A percentile compares a stretch with the other conserved stretches of the same genome.
Evolutionary conservation across 2,797 vertebrate species (phyloP).

Genomic region (Ficedula albicollis): DNA sequence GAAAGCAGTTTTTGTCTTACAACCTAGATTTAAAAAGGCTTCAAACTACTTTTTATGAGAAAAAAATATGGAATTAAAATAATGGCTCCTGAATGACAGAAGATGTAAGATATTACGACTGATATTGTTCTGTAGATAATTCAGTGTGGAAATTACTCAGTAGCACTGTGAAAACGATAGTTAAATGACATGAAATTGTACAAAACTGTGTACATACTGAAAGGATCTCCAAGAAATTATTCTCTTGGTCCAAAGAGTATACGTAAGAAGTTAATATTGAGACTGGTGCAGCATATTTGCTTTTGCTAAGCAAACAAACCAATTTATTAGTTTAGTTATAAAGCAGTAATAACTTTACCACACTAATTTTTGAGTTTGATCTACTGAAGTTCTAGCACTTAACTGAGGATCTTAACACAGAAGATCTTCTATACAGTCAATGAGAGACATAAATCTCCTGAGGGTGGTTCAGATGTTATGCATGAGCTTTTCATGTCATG

Average conservation of each 20-base stretch:
- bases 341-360: background rate
- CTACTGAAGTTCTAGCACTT: background rate
- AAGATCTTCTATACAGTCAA: background rate
- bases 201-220: background rate
- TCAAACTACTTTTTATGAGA: background rate
- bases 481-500: background rate
- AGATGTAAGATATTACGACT: background rate
- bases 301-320: background rate
- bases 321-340: background rate
- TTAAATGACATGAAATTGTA: background rate
- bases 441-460: background rate
- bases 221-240: background rate
- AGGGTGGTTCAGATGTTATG: background rate
- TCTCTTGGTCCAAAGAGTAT: background rate
- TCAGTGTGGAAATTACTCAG: background rate
- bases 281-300: background rate
- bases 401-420: background rate
- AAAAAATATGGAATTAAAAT: background rate
- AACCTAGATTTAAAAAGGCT: background rate
- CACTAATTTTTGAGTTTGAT: background rate
- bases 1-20: background rate
- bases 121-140: background rate
- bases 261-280: background rate
- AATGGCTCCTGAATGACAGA: background rate
- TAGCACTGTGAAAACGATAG: background rate